These are phyloP conservation scores for Ornithoptera alexandrae DNA, from an alignment of 2,888 invertebrate genomes.

Conservation along the genomic window DNA sequence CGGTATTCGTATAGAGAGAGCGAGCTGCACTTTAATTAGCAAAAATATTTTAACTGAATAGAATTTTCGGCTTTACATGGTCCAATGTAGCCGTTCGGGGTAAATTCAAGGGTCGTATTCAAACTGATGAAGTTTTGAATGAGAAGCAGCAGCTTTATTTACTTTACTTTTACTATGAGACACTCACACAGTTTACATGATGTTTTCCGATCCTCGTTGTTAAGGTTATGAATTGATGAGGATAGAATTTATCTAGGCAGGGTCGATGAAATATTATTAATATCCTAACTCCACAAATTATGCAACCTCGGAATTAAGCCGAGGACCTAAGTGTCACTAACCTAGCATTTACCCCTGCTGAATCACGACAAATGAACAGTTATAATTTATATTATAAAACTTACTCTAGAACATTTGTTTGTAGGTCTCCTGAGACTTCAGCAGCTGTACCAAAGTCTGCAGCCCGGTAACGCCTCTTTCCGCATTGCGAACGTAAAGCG, in stretches of 20 bases:
- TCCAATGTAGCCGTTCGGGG: neutral
- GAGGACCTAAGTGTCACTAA: no score
- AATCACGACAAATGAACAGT: no score
- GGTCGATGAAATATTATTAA: no score
- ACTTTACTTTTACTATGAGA: neutral
- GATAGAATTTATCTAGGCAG: no score
- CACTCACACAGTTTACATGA: neutral
- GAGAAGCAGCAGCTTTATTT: neutral
- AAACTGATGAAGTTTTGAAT: neutral
- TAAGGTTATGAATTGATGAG: no score
- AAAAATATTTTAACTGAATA: conserved; percentile 1
- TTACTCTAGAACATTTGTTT: conserved; percentile 12
- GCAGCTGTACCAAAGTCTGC: conserved; percentile 93
- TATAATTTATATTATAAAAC: neutral
- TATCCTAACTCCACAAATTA: no score
- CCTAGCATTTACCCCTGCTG: no score
- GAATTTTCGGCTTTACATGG: neutral
- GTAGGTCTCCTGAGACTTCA: conserved; percentile 93
- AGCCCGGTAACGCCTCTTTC: conserved; percentile 89
- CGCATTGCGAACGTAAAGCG: conserved; percentile 92
- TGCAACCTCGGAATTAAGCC: no score
- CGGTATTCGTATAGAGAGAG: no score
- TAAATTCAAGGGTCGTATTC: neutral
- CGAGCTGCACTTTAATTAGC: neutral
- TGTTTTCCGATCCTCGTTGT: no score